These are phyloP conservation scores for Dasysyrphus albostriatus DNA, from an alignment of 2,888 invertebrate genomes.

Conservation along the genomic window DNA sequence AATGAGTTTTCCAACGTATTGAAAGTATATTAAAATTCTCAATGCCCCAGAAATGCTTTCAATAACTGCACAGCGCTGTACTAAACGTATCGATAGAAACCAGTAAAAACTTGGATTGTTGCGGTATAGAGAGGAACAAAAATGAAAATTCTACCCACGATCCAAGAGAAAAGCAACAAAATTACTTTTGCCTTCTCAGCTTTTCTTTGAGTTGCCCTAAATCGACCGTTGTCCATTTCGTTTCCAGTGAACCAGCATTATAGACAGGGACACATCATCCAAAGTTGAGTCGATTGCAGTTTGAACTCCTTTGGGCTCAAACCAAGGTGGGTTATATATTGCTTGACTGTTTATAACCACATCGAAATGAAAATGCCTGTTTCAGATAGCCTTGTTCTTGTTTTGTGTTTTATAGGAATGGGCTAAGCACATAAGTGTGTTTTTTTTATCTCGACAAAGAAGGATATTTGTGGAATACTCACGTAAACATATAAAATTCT, in stretches of 20 bases:
- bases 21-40: too few relatives aligned
- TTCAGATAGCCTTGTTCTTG: conserved; percentile 51
- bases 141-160: conserved; percentile 71
- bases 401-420: conserved; percentile 32
- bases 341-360: conserved; percentile 60
- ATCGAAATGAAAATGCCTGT: conserved; percentile 62
- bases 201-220: conserved; percentile 75
- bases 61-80: background rate
- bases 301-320: conserved; percentile 24
- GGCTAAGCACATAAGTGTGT: conserved; percentile 31
- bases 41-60: too few relatives aligned
- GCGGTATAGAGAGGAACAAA: conserved; percentile 20
- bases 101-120: conserved; percentile 5
- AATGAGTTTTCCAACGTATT: too few relatives aligned
- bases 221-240: conserved; percentile 43
- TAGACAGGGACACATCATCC: conserved; percentile 43
- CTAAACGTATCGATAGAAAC: background rate
- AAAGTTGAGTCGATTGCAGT: conserved; percentile 52
- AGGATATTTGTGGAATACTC: conserved; percentile 63
- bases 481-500: conserved; percentile 66
- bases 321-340: conserved; percentile 21
- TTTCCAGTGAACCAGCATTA: background rate
- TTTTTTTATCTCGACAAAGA: conserved; percentile 45
- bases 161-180: conserved; percentile 79
- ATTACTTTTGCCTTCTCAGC: conserved; percentile 78